Base-by-base conservation (phyloP, 2,797 vertebrate species). In the Schizothorax lantsangensis region DNA sequence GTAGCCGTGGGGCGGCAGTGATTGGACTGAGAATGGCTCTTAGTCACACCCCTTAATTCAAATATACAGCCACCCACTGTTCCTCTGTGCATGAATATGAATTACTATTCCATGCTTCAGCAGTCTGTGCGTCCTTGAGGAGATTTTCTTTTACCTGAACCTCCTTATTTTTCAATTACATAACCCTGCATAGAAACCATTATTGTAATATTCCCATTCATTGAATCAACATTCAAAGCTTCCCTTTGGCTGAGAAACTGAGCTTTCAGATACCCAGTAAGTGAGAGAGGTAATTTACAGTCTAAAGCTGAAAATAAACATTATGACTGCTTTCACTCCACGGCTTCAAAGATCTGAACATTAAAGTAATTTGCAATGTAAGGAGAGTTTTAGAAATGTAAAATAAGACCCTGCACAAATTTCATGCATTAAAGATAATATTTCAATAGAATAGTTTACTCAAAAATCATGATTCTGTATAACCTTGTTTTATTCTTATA, bases 101-200 rank as follows among this genome's bases (percentile, higher is more conserved):
- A 85, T 85, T 85, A 85, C 36, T 79, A 69, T 52, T 40, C 45
- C 83, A 85, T 23, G 84, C 84, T 79, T 85, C 84, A 85, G 36
- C 49, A 79, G 49, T 47, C 78, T 80, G 40, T 73, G 66, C 10
- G 68, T 86, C 78, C 84, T 86, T 81, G 77, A 80, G 84, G 77
- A 85, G 69, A 86, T 73, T 62, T 86, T 80, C 40, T 80, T 80
- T 72, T 62, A 81, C 84, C 68, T 80, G 52, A 54, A 26, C 78
- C 77, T 45, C 40, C 54, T 72, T 78, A 79, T 71, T 71, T 85
- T 73, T 79, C 77, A 80, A 81, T 86, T 73, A 81, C 66, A 81
- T 43, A 79, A 59, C 36, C 84, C 45, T 52, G 36, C 64, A 71
- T 80, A 64, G 64, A 86, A 81, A 33, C 84, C 49, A 36, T 80